Percentiles rank a stretch among this genome's conserved stretches.
Conservation (phyloP, 2,797 vertebrate genomes). For the Onychomys arenicola region DNA sequence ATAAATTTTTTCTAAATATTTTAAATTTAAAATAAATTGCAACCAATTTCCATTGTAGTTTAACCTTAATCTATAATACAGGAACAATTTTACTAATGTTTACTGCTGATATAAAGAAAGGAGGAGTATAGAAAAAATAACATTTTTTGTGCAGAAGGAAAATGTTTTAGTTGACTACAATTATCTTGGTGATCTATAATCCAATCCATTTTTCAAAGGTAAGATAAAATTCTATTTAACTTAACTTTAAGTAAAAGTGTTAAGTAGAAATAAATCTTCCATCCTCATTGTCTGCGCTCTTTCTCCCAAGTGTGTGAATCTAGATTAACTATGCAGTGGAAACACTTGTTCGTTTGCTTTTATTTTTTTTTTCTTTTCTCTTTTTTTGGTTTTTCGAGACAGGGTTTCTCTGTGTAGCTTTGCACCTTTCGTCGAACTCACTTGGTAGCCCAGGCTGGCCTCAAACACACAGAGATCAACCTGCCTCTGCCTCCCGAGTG, state of each 20-base stretch:
- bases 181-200: background rate
- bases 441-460: too few species aligned
- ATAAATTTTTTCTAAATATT: slow-evolving; percentile 17
- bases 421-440: too few species aligned
- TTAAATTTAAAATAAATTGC: background rate
- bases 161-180: background rate
- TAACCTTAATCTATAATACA: slow-evolving; percentile 28
- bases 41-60: background rate
- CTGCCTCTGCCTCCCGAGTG: too few species aligned
- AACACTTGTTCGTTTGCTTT: too few species aligned
- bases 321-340: background rate
- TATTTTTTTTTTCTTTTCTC: too few species aligned
- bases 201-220: background rate
- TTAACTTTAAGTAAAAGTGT: background rate
- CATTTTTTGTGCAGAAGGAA: slow-evolving; percentile 20
- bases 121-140: background rate
- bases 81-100: background rate
- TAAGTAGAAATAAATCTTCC: background rate
- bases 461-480: too few species aligned
- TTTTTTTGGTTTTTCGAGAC: too few species aligned
- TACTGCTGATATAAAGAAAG: background rate
- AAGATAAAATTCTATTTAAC: background rate
- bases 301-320: background rate
- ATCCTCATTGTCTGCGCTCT: background rate
- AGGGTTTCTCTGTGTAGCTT: too few species aligned